phyloP scores from a whole-genome alignment of 2,113 vertebrate species.

The Gymnogyps californianus region DNA sequence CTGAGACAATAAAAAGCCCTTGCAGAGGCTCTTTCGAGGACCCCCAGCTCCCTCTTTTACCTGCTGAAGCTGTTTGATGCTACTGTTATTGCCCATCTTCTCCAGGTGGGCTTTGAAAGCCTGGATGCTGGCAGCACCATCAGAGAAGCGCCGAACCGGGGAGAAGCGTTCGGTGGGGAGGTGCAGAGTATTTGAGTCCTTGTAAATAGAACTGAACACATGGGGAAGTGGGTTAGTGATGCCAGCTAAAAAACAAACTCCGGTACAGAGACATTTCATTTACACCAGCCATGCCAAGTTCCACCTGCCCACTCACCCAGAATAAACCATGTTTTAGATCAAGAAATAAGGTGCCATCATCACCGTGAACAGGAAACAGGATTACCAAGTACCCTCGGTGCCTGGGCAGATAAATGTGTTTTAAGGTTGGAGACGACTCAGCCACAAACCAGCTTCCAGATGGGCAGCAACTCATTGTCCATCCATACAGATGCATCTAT shows the following conservation, averaged over 20 bases:
- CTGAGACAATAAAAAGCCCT: not conserved
- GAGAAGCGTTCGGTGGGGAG: slow-evolving; percentile 98
- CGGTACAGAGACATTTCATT: not conserved
- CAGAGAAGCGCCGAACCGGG: slow-evolving; percentile 94
- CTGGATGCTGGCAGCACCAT: slow-evolving; percentile 95
- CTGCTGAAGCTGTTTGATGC: slow-evolving; percentile 97
- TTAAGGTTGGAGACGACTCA: not conserved
- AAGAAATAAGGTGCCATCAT: not conserved
- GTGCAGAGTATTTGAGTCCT: slow-evolving; percentile 97
- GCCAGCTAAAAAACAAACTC: not conserved
- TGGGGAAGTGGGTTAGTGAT: slow-evolving; percentile 18
- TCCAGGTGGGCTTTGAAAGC: slow-evolving; percentile 98
- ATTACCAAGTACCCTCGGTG: not conserved
- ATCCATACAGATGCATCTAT: not conserved
- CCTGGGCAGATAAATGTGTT: not conserved
- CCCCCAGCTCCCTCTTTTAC: slow-evolving; percentile 54
- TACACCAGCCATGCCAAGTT: not conserved
- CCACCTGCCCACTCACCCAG: not conserved
- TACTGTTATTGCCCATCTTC: slow-evolving; percentile 87
- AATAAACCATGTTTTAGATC: not conserved
- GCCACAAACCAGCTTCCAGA: not conserved
- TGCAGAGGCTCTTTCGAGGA: not conserved
- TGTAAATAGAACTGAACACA: slow-evolving; percentile 90
- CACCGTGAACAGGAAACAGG: not conserved
- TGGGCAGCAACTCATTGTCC: not conserved